A percentile compares a stretch with the other conserved stretches of the same genome.
These are phyloP conservation scores for Fragum sueziense DNA, from an alignment of 2,888 invertebrate genomes.

Conservation along the genomic window DNA sequence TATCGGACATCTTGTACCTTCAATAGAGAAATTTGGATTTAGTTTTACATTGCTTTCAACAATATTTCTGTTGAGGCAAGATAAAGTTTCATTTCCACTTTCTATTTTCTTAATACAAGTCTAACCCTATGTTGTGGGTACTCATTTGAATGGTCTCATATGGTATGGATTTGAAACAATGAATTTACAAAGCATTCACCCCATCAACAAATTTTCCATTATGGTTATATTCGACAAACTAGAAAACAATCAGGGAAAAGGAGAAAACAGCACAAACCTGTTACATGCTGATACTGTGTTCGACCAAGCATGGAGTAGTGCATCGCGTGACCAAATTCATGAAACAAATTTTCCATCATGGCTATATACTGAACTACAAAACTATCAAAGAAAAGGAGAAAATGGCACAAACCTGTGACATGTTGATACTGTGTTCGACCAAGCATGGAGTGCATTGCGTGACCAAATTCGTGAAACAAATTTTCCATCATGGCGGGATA, in stretches of 20 bases:
- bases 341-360: constrained; percentile 97
- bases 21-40: not conserved
- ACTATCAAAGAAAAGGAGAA: too few species aligned
- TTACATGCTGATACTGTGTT: constrained; percentile 97
- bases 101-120: too few species aligned
- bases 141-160: too few species aligned
- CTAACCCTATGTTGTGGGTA: too few species aligned
- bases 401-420: constrained; percentile 87
- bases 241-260: too few species aligned
- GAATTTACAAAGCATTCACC: too few species aligned
- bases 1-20: constrained; percentile 96
- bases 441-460: constrained; percentile 99
- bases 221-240: too few species aligned
- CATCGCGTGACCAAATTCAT: constrained; percentile 99
- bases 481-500: constrained; percentile 95
- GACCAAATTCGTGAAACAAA: constrained; percentile 99
- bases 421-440: constrained; percentile 98
- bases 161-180: too few species aligned
- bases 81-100: too few species aligned
- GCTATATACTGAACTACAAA: constrained; percentile 91
- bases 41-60: too few species aligned
- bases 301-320: constrained; percentile 99
- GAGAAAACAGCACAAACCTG: constrained; percentile 84
- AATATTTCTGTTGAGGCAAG: too few species aligned
- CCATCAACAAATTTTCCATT: too few species aligned